Evolutionary conservation across 2,888 invertebrate genomes (phyloP).

Genomic region (Scrobipalpa costella): DNA sequence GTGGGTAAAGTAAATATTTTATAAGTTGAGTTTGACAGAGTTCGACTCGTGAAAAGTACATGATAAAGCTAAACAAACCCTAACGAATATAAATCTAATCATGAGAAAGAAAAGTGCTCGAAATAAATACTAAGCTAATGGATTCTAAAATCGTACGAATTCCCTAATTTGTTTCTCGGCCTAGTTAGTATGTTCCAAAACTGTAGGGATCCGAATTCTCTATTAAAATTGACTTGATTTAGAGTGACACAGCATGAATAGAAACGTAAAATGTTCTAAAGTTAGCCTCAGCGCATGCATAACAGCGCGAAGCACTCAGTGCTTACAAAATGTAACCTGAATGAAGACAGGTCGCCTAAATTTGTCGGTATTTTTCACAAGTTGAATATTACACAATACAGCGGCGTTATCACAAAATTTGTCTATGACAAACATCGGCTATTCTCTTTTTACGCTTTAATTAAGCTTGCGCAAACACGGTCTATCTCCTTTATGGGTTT

Average conservation of each 20-base stretch:
- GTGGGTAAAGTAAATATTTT: no score
- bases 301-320: neutral
- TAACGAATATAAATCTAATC: no score
- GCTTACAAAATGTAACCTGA: neutral
- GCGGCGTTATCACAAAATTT: conserved; percentile 48
- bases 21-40: no score
- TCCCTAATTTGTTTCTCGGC: neutral
- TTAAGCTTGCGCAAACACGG: conserved; percentile 47
- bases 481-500: conserved; percentile 53
- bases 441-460: conserved; percentile 48
- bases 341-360: conserved; percentile 22
- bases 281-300: no score
- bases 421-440: conserved; percentile 53
- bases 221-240: no score
- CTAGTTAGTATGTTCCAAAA: neutral
- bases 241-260: no score
- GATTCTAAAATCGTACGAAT: no score
- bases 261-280: no score
- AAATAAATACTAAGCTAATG: no score
- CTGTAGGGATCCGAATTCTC: no score
- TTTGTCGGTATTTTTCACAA: conserved; percentile 29
- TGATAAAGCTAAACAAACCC: neutral
- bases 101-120: no score
- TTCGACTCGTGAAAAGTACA: neutral
- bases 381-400: conserved; percentile 45